Evolutionary conservation across 2,888 invertebrate species (phyloP).

Genomic region (Sceliomorpha sp.): DNA sequence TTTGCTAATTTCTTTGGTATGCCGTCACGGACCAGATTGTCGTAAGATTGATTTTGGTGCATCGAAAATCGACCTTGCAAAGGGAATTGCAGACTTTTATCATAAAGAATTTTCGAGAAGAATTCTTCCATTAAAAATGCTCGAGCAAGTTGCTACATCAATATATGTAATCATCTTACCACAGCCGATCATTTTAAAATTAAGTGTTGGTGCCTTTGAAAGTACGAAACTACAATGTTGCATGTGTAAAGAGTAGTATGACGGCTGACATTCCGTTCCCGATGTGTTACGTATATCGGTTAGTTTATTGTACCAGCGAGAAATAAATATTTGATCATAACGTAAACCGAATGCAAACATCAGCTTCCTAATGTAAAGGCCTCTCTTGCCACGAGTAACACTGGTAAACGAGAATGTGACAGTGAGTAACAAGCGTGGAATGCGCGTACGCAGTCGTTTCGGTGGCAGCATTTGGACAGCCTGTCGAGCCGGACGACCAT

Average conservation of each 20-base stretch:
- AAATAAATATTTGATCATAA: slow-evolving; percentile 13
- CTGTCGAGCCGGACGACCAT: slow-evolving; percentile 68
- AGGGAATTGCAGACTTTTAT: slow-evolving; percentile 53
- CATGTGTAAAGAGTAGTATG: too few relatives aligned
- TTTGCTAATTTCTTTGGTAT: slow-evolving; percentile 73
- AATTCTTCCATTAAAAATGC: slow-evolving; percentile 36
- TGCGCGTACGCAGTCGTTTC: slow-evolving; percentile 59
- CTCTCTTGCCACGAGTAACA: slow-evolving; percentile 61
- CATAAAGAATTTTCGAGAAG: slow-evolving; percentile 31
- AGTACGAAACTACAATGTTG: too few relatives aligned
- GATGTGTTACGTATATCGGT: neutral
- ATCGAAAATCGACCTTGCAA: slow-evolving; percentile 43
- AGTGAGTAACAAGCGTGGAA: slow-evolving; percentile 55
- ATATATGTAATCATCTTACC: too few relatives aligned
- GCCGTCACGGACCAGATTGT: slow-evolving; percentile 55
- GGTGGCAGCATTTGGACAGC: slow-evolving; percentile 75
- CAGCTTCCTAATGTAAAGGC: slow-evolving; percentile 29
- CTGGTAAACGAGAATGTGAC: slow-evolving; percentile 63
- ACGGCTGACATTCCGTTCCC: neutral
- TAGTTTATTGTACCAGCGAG: neutral
- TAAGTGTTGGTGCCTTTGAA: too few relatives aligned
- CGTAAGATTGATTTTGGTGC: slow-evolving; percentile 52
- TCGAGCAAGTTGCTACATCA: slow-evolving; percentile 20
- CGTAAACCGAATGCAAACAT: slow-evolving; percentile 29
- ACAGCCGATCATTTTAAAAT: slow-evolving; percentile 18